These are phyloP conservation scores for Probaryconus sp. DNA, from an alignment of 1,140 invertebrate genomes.

Conservation along the genomic window DNA sequence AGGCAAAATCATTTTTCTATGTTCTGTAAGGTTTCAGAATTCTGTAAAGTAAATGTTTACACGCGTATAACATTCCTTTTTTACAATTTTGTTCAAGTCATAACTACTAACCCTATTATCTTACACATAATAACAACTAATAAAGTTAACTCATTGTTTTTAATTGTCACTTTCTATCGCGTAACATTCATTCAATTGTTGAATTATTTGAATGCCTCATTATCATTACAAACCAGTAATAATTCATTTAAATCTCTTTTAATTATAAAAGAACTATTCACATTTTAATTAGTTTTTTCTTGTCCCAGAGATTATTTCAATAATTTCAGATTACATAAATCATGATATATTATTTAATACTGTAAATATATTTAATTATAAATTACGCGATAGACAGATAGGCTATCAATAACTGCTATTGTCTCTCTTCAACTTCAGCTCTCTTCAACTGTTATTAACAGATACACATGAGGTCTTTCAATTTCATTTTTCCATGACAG, in stretches of 20 bases:
- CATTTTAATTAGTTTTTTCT: too few species aligned
- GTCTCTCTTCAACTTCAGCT: slow-evolving; percentile 51
- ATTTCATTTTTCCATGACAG: slow-evolving; percentile 49
- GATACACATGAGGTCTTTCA: slow-evolving; percentile 38
- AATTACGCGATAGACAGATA: slow-evolving; percentile 51
- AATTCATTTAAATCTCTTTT: too few species aligned
- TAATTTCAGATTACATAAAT: neutral
- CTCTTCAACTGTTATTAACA: slow-evolving; percentile 48
- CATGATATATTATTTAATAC: slow-evolving; percentile 16
- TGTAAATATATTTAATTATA: slow-evolving; percentile 29
- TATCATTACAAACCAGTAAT: too few species aligned
- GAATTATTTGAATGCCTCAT: too few species aligned
- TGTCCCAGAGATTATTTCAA: too few species aligned
- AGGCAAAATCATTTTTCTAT: slow-evolving; percentile 12
- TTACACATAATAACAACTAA: too few species aligned
- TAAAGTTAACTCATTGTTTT: neutral
- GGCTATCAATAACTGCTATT: slow-evolving; percentile 54
- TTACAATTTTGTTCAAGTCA: too few species aligned
- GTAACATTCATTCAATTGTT: too few species aligned
- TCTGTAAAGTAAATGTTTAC: too few species aligned
- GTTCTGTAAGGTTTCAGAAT: slow-evolving; percentile 40
- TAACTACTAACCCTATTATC: too few species aligned
- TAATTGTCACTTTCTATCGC: neutral
- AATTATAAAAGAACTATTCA: too few species aligned
- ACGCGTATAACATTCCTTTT: too few species aligned